Conservation (phyloP, 2,113 vertebrate species). For the Glaucidium brasilianum region DNA sequence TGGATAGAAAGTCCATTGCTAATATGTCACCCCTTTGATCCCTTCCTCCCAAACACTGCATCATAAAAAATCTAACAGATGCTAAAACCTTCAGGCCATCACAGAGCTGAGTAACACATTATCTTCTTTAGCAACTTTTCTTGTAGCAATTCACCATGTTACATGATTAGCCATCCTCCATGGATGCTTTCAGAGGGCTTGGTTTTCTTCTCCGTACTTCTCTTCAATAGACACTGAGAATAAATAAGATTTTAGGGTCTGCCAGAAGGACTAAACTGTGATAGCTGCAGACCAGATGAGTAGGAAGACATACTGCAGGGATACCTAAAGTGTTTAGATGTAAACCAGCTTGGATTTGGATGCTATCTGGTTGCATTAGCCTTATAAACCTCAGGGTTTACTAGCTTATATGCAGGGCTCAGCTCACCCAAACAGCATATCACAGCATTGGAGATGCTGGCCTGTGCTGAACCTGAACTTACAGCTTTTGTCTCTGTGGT, state of each 20-base stretch:
- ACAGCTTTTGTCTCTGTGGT: neutral
- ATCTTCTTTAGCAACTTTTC: neutral
- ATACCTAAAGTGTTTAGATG: neutral
- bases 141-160: neutral
- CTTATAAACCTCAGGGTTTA: neutral
- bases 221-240: neutral
- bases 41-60: neutral
- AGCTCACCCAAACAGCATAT: neutral
- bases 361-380: neutral
- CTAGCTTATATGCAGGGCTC: neutral
- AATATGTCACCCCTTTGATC: neutral
- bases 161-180: neutral
- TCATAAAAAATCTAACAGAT: neutral
- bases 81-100: neutral
- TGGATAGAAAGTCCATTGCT: neutral
- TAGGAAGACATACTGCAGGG: neutral
- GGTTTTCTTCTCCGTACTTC: neutral
- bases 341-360: neutral
- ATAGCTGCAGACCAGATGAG: neutral
- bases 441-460: neutral
- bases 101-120: neutral
- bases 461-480: neutral
- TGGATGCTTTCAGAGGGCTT: neutral
- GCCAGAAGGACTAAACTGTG: neutral
- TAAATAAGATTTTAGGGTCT: neutral